Evolutionary conservation across 2,888 invertebrate genomes (phyloP).

Genomic region (Galerucella nymphaeae): DNA sequence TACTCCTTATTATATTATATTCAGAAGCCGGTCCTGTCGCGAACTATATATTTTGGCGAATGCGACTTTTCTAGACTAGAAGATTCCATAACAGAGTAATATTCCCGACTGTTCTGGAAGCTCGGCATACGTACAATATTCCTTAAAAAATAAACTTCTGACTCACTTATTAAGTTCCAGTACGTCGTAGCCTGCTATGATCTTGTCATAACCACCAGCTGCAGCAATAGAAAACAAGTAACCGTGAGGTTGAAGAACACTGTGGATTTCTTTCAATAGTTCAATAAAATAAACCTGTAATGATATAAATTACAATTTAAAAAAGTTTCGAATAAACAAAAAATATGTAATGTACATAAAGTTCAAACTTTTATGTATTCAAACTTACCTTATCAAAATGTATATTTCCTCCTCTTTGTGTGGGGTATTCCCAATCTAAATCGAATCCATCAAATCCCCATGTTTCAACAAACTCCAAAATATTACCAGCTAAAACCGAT

Average conservation of each 20-base stretch:
- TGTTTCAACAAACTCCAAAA: slow-evolving; percentile 39
- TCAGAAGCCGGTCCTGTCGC: too few species aligned
- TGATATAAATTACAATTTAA: neutral
- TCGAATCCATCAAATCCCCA: slow-evolving; percentile 85
- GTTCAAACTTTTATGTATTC: too few species aligned
- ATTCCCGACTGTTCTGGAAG: too few species aligned
- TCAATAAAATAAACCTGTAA: slow-evolving; percentile 53
- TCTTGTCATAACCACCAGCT: slow-evolving; percentile 47
- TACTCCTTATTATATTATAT: too few species aligned
- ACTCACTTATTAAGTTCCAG: slow-evolving; percentile 49
- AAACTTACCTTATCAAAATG: slow-evolving; percentile 44
- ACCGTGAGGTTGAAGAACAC: slow-evolving; percentile 47
- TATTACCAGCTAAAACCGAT: slow-evolving; percentile 28
- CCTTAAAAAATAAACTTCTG: neutral
- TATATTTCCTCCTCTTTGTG: slow-evolving; percentile 55
- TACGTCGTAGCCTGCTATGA: slow-evolving; percentile 52
- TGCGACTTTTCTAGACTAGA: too few species aligned
- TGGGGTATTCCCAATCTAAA: slow-evolving; percentile 89
- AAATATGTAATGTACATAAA: too few species aligned
- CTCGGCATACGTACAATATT: too few species aligned
- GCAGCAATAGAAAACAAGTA: slow-evolving; percentile 52
- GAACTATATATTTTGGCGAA: too few species aligned
- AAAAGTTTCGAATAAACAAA: too few species aligned
- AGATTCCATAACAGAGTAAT: too few species aligned
- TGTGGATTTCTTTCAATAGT: slow-evolving; percentile 49